Percentiles rank a stretch among this genome's conserved stretches.
Evolutionary conservation across 2,888 invertebrate genomes (phyloP).

Genomic region (Pseudanteris insignis): DNA sequence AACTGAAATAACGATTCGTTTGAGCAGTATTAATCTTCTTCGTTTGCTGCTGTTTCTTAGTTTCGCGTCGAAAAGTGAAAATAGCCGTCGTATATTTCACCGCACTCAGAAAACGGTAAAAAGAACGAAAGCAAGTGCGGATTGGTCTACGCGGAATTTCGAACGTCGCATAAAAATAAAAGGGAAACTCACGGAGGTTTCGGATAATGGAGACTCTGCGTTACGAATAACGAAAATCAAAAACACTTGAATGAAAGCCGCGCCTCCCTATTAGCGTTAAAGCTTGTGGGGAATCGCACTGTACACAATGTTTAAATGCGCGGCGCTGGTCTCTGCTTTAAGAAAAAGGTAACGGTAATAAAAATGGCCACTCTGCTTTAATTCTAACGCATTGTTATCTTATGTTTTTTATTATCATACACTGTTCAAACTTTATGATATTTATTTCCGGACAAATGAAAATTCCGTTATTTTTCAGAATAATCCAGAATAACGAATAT

Average conservation of each 20-base stretch:
- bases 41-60: background rate
- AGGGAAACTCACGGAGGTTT: slow-evolving; percentile 31
- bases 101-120: slow-evolving; percentile 28
- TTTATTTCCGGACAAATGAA: no score
- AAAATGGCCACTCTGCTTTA: no score
- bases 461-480: no score
- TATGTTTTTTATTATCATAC: no score
- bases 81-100: slow-evolving; percentile 19
- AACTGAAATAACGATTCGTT: background rate
- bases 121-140: slow-evolving; percentile 23
- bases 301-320: no score
- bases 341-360: no score
- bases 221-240: slow-evolving; percentile 37
- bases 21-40: background rate
- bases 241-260: slow-evolving; percentile 35
- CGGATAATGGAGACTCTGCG: slow-evolving; percentile 36
- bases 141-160: slow-evolving; percentile 36
- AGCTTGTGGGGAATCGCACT: no score
- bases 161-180: slow-evolving; percentile 38
- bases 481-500: no score
- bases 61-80: slow-evolving; percentile 19
- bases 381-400: no score
- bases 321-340: no score
- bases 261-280: slow-evolving; percentile 38
- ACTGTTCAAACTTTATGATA: no score